These are phyloP conservation scores for Spermophilus dauricus DNA, from an alignment of 2,113 vertebrate genomes.

Conservation along the genomic window DNA sequence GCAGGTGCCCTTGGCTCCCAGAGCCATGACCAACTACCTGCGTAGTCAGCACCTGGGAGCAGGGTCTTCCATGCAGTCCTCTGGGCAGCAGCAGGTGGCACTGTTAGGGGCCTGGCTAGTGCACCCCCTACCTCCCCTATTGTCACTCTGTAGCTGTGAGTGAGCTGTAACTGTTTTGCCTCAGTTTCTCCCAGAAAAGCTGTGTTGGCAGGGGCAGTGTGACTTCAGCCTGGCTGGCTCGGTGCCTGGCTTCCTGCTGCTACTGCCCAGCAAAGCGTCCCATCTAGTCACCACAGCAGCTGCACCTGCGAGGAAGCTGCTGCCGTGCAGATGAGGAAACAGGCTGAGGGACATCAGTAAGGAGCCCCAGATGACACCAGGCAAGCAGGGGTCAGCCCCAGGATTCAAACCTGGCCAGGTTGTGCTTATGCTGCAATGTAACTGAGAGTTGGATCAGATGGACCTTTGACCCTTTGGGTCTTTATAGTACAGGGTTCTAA, in stretches of 20 bases:
- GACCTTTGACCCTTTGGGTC: background rate
- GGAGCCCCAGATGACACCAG: background rate
- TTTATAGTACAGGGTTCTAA: fast-evolving
- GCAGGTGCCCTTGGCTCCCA: background rate
- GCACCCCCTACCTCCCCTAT: fast-evolving
- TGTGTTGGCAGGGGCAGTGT: background rate
- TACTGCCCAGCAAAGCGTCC: fast-evolving
- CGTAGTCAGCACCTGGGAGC: background rate
- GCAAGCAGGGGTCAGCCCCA: fast-evolving
- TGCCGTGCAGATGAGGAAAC: slow-evolving; percentile 26
- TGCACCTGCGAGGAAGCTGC: background rate
- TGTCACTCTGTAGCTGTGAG: background rate
- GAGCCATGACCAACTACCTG: fast-evolving
- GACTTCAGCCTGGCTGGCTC: background rate
- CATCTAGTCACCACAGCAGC: background rate
- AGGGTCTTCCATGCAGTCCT: background rate
- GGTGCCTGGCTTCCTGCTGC: background rate
- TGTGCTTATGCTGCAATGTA: fast-evolving
- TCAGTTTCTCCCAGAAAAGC: background rate
- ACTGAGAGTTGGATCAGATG: background rate
- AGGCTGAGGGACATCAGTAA: background rate
- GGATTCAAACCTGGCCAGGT: background rate
- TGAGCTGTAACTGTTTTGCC: background rate
- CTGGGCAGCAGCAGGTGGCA: background rate
- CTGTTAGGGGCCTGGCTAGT: background rate